Percentiles rank a stretch among this genome's conserved stretches.
These are phyloP conservation scores for Daphoenositta chrysoptera DNA, from an alignment of 2,113 vertebrate genomes.

Conservation along the genomic window DNA sequence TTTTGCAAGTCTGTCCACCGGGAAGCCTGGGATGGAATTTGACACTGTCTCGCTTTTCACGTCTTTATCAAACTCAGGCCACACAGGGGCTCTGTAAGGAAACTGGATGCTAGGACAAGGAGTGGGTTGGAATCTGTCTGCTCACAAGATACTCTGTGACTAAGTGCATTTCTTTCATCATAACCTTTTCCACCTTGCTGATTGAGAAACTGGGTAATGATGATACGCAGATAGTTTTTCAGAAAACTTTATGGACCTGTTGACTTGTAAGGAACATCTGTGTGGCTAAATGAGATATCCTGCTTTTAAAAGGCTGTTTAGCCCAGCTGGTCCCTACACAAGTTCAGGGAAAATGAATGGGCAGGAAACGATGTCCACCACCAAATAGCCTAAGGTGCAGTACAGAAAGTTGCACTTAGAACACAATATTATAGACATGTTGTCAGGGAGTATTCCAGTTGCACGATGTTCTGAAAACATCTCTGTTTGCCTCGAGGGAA, in stretches of 20 bases:
- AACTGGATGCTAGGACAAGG: not conserved
- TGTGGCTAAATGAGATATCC: not conserved
- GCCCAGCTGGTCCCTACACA: not conserved
- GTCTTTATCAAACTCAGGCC: not conserved
- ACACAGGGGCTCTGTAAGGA: not conserved
- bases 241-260: not conserved
- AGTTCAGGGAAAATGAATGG: not conserved
- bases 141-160: not conserved
- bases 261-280: not conserved
- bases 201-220: not conserved
- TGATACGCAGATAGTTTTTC: constrained; percentile 13
- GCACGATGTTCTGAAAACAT: constrained; percentile 54
- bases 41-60: not conserved
- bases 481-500: constrained; percentile 47
- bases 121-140: not conserved
- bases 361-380: not conserved
- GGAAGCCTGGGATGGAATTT: not conserved
- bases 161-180: constrained; percentile 34
- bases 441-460: constrained; percentile 52
- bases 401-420: constrained; percentile 22
- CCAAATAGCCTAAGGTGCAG: constrained; percentile 20
- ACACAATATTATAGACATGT: constrained; percentile 30
- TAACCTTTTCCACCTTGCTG: constrained; percentile 18
- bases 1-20: not conserved
- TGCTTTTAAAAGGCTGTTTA: not conserved